Percentiles rank a stretch among this genome's conserved stretches.
Conservation (phyloP, 2,797 vertebrate species). For the Tauraco hartlaubi region DNA sequence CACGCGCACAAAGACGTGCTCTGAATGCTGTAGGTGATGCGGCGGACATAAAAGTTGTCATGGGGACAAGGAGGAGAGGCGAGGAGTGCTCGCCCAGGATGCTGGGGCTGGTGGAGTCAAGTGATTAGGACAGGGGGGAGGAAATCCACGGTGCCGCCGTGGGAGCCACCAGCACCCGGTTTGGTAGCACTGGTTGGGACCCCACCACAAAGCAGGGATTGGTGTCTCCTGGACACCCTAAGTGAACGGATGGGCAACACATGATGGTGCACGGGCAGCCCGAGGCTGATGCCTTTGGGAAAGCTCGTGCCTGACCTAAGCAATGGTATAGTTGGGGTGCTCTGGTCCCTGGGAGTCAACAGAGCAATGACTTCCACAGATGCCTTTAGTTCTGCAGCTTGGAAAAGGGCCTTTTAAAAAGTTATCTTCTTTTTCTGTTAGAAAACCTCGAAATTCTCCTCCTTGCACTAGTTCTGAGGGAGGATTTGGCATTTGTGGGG, state of each 20-base stretch:
- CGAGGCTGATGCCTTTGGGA: not conserved
- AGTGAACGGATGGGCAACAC: not conserved
- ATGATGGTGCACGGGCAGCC: fast-evolving
- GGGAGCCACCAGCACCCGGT: fast-evolving
- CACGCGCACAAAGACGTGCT: not conserved
- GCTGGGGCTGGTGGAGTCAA: not conserved
- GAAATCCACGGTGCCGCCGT: fast-evolving
- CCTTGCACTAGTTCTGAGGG: not conserved
- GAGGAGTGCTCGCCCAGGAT: not conserved
- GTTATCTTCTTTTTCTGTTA: not conserved
- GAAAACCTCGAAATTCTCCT: not conserved
- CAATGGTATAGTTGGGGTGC: not conserved
- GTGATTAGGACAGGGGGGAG: not conserved
- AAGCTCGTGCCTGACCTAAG: not conserved
- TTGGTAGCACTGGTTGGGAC: not conserved
- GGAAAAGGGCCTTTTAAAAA: not conserved
- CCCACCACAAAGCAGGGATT: not conserved
- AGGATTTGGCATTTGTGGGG: not conserved
- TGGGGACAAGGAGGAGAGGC: slow-evolving; percentile 31
- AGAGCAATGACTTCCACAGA: not conserved
- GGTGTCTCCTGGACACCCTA: not conserved
- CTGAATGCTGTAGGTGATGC: not conserved
- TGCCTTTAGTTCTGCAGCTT: not conserved
- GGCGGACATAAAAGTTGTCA: slow-evolving; percentile 41
- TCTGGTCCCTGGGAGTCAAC: not conserved